A percentile compares a stretch with the other conserved stretches of the same genome.
These are phyloP conservation scores for Tetranychus piercei DNA, from an alignment of 2,888 invertebrate species.

Conservation along the genomic window DNA sequence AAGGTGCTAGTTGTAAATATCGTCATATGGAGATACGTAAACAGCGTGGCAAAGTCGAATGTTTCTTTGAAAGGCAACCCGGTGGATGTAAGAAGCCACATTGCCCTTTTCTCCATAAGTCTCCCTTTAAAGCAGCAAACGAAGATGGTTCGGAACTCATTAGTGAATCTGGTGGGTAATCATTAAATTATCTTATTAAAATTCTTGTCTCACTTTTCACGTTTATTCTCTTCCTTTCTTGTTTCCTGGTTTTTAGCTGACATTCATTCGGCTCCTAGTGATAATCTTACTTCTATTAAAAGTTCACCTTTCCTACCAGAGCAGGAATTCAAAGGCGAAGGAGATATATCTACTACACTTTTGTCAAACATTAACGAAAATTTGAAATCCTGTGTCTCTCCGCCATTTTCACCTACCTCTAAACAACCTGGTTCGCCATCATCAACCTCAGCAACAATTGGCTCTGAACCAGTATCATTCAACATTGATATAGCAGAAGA, in stretches of 20 bases:
- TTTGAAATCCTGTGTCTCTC: neutral
- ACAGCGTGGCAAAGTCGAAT: slow-evolving; percentile 60
- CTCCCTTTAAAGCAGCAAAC: slow-evolving; percentile 23
- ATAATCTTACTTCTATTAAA: neutral
- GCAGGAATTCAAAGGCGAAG: neutral
- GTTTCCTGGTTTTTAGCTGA: neutral
- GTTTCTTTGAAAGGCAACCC: slow-evolving; percentile 71
- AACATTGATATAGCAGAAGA: slow-evolving; percentile 27
- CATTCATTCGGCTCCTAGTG: neutral
- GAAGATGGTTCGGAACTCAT: neutral
- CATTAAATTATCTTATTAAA: neutral
- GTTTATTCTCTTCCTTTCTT: neutral
- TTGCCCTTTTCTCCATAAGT: slow-evolving; percentile 57
- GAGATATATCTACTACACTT: neutral
- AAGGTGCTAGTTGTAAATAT: slow-evolving; percentile 51
- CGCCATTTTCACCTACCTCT: neutral
- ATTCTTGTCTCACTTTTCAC: neutral
- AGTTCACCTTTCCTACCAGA: neutral
- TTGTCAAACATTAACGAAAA: neutral
- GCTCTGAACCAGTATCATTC: neutral
- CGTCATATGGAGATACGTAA: slow-evolving; percentile 69
- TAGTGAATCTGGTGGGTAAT: neutral
- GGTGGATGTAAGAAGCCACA: slow-evolving; percentile 65
- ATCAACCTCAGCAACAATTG: neutral
- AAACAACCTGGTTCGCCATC: neutral